Evolutionary conservation across 2,888 invertebrate species (phyloP).

Genomic region (Glyphotaelius pellucidus): DNA sequence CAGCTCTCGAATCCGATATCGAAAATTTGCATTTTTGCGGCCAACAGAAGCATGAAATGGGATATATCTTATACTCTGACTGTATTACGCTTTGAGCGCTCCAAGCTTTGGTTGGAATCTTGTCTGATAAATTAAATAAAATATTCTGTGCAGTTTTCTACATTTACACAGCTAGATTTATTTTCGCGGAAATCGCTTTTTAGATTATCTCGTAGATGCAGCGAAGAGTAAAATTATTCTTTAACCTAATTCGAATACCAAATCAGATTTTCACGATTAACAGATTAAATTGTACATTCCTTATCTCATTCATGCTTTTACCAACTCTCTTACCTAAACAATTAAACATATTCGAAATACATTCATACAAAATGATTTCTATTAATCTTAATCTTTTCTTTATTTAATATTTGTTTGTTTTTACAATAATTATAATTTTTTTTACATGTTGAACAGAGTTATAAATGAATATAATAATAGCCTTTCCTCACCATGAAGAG

Average conservation of each 20-base stretch:
- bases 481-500: too few relatives aligned
- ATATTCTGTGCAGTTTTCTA: not conserved
- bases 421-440: too few relatives aligned
- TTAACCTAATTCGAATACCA: not conserved
- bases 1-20: conserved; percentile 34
- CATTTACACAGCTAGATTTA: not conserved
- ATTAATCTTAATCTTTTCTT: too few relatives aligned
- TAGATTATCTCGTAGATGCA: not conserved
- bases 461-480: too few relatives aligned
- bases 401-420: too few relatives aligned
- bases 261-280: not conserved
- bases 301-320: not conserved
- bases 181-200: not conserved
- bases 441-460: too few relatives aligned
- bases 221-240: not conserved
- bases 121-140: not conserved
- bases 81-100: not conserved
- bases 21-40: conserved; percentile 22
- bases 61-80: not conserved
- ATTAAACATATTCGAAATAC: not conserved
- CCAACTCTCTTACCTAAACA: not conserved
- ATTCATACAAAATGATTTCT: not conserved
- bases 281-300: not conserved
- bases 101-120: not conserved
- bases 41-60: conserved; percentile 12